A percentile compares a stretch with the other conserved stretches of the same genome.
Evolutionary conservation across 2,113 vertebrate genomes (phyloP).

Genomic region (Poeciliopsis prolifica): DNA sequence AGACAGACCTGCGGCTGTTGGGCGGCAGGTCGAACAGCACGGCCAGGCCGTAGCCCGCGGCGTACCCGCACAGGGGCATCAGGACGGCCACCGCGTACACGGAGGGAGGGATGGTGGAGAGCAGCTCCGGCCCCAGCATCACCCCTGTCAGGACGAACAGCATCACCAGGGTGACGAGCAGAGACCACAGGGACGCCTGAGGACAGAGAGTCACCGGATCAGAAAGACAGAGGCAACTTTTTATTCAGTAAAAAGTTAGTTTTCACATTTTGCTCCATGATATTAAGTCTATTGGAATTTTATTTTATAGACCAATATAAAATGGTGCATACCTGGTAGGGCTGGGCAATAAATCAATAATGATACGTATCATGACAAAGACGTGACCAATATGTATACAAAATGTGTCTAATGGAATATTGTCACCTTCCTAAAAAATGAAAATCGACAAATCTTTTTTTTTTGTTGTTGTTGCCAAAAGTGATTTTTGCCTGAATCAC

Average conservation of each 20-base stretch:
- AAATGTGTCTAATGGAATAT: too few species aligned
- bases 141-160: slow-evolving; percentile 95
- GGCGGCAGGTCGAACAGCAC: slow-evolving; percentile 87
- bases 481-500: too few species aligned
- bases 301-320: neutral
- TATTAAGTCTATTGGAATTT: neutral
- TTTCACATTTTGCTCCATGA: neutral
- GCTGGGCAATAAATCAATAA: too few species aligned
- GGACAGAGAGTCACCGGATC: slow-evolving; percentile 12
- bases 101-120: slow-evolving; percentile 88
- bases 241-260: neutral
- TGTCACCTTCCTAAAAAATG: too few species aligned
- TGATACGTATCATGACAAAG: too few species aligned
- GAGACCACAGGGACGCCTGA: slow-evolving; percentile 95
- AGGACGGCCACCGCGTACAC: slow-evolving; percentile 92
- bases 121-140: slow-evolving; percentile 92
- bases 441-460: too few species aligned
- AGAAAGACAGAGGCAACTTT: neutral
- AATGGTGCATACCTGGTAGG: neutral
- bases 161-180: slow-evolving; percentile 89
- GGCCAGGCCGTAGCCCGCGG: slow-evolving; percentile 91
- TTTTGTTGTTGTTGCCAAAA: too few species aligned
- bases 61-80: slow-evolving; percentile 92
- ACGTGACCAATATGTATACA: too few species aligned
- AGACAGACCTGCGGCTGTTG: slow-evolving; percentile 89